Base-by-base conservation (phyloP, 2,888 invertebrate genomes). In the Liposcelis brunnea region DNA sequence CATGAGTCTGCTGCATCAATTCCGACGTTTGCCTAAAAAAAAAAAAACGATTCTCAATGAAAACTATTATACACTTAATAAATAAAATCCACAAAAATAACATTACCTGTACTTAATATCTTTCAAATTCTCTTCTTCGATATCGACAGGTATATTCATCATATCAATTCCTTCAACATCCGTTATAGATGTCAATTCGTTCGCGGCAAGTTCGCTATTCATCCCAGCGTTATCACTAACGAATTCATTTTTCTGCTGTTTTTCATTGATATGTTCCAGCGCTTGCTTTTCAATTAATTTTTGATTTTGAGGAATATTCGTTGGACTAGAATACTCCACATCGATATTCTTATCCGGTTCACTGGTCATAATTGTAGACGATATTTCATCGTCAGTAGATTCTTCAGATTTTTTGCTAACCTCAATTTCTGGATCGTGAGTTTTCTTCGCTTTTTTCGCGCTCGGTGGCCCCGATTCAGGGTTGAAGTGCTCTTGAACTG, bases 1-100 rank as follows among this genome's bases (percentile, higher is more conserved):
- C 74, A 53, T 85, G 85, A 0, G 83, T 83, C 42, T 83, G 84
- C 61, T 85, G 82, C 61, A 81, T 81, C 32, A 84, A 61, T 43
- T 72, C 68, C 15, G 72, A 69, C 5, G 67, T 59, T 36, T 54
- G 51, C 46, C 61, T 61, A 51, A 21, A 53, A 53, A 18, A 48
- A 33, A 42, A 45, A 26, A 26, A 16, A 18, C 1, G n/a, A 12
- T 11, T 33, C 19, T 14, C 14, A 48, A 50, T 49, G 47, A 50
- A 50, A n/a, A n/a, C n/a, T n/a, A n/a, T n/a, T n/a, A n/a, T n/a
- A n/a, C n/a, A n/a, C n/a, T n/a, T n/a, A n/a, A n/a, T n/a, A n/a
- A n/a, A n/a, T n/a, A n/a, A n/a, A n/a, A n/a, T n/a, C n/a, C n/a
- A n/a, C n/a, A n/a, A n/a, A n/a, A n/a, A n/a, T n/a, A n/a, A n/a